Evolutionary conservation across 2,113 vertebrate genomes (phyloP), one percentile per base, ranked within the genome.

Genomic region (Hymenochirus boettgeri): DNA sequence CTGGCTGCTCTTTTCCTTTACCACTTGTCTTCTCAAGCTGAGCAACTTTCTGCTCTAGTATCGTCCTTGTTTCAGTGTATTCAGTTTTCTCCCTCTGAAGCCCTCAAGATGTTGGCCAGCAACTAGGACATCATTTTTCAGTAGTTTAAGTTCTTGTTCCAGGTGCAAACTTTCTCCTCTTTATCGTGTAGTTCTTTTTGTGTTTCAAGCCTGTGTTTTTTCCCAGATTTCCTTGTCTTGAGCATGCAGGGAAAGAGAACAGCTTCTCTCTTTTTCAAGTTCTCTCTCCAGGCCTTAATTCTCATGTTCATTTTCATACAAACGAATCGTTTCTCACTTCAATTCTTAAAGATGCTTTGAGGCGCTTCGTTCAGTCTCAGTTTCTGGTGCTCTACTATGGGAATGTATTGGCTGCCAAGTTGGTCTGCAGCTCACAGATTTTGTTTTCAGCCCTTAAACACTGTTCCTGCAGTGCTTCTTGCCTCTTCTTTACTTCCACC

Each of bases 81-180:
- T 39, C 5, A 15, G 12, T 15, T 6, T 89, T 0, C 86, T 82
- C 59, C 79, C 86, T 0, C 76, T 92, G 60, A 85, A 79, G 10
- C 54, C 83, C 39, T 64, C 85, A 91, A 57, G 67, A 61, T 70
- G 15, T 59, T n/a, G 3, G 29, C 46, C 1, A 47, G 10, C 24
- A 25, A 51, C 2, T 29, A n/a, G 35, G 15, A 59, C 13, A 7
- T 67, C 65, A 23, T 59, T 48, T n/a, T 8, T 47, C 8, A 67
- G 47, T 5, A 2, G 18, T 10, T 52, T 29, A 3, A 87, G 70
- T 10, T 94, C 82, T 4, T 89, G 67, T 0, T 78, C 78, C 1
- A 83, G 86, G 62, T 79, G 9, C 52, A 71, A 1, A 26, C 85
- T 64, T 82, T 91, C 11, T 89, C 89, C 72, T 94, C 90, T 72